Percentiles rank a stretch among this genome's conserved stretches.
Evolutionary conservation across 1,140 invertebrate species (phyloP).

Genomic region (Scaptomyza graminum): DNA sequence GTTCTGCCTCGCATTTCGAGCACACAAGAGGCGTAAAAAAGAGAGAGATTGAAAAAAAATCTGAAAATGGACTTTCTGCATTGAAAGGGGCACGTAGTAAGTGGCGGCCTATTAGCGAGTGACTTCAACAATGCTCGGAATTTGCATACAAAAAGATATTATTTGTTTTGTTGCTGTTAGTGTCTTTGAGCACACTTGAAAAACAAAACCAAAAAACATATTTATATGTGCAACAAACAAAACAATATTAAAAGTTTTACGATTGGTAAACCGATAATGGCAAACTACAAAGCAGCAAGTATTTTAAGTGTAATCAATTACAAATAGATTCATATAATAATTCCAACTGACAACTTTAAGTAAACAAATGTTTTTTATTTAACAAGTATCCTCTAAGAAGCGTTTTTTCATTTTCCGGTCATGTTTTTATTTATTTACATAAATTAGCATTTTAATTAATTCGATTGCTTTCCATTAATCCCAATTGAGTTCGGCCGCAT

Average conservation of each 20-base stretch:
- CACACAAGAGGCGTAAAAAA: constrained; percentile 56
- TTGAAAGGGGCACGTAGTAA: constrained; percentile 25
- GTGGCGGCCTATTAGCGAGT: constrained; percentile 56
- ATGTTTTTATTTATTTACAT: constrained; percentile 15
- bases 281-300: too few species aligned
- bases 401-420: constrained; percentile 20
- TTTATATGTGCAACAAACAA: too few species aligned
- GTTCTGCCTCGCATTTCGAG: constrained; percentile 70
- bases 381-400: neutral
- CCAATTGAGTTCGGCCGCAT: constrained; percentile 11
- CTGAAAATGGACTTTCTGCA: constrained; percentile 29
- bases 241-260: too few species aligned
- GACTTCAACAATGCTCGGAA: constrained; percentile 53
- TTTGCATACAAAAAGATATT: constrained; percentile 72
- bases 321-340: neutral
- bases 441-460: constrained; percentile 56
- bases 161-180: constrained; percentile 57
- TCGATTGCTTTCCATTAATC: constrained; percentile 20
- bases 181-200: constrained; percentile 46
- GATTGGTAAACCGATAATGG: too few species aligned
- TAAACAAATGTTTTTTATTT: neutral
- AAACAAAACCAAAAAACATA: neutral
- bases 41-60: constrained; percentile 7
- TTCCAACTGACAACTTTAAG: neutral
- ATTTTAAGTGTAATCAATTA: too few species aligned